Conservation (phyloP, 1,140 invertebrate genomes). For the Nephotettix cincticeps region DNA sequence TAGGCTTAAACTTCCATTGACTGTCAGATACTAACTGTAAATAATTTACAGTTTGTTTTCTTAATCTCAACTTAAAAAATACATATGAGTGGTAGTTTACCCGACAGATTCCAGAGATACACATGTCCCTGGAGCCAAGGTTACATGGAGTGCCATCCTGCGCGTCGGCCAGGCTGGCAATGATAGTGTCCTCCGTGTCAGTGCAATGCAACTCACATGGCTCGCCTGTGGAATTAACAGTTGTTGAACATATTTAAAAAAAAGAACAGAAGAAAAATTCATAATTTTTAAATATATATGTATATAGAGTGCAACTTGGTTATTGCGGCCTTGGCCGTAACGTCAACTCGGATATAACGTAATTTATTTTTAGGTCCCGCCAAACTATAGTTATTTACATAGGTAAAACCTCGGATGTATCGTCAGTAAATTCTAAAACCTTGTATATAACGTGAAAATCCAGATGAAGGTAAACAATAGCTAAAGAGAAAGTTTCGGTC, state of each 20-base stretch:
- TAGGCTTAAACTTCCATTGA: too few relatives aligned
- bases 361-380: too few relatives aligned
- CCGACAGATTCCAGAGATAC: slow-evolving; percentile 74
- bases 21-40: too few relatives aligned
- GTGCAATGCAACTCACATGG: slow-evolving; percentile 80
- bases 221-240: slow-evolving; percentile 56
- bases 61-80: neutral
- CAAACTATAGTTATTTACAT: too few relatives aligned
- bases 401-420: too few relatives aligned
- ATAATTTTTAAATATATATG: too few relatives aligned
- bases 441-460: slow-evolving; percentile 54
- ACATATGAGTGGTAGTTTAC: slow-evolving; percentile 52
- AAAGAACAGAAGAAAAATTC: neutral
- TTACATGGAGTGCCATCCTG: slow-evolving; percentile 78
- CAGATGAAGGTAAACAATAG: neutral
- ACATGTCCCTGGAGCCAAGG: slow-evolving; percentile 74
- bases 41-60: too few relatives aligned
- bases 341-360: too few relatives aligned
- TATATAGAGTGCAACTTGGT: too few relatives aligned
- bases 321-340: too few relatives aligned
- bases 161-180: slow-evolving; percentile 70
- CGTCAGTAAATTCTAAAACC: too few relatives aligned
- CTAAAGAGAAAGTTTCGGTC: too few relatives aligned
- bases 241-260: neutral
- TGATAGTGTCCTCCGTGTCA: slow-evolving; percentile 66